Evolutionary conservation across 2,888 invertebrate species (phyloP).

Genomic region (Linyphia triangularis): DNA sequence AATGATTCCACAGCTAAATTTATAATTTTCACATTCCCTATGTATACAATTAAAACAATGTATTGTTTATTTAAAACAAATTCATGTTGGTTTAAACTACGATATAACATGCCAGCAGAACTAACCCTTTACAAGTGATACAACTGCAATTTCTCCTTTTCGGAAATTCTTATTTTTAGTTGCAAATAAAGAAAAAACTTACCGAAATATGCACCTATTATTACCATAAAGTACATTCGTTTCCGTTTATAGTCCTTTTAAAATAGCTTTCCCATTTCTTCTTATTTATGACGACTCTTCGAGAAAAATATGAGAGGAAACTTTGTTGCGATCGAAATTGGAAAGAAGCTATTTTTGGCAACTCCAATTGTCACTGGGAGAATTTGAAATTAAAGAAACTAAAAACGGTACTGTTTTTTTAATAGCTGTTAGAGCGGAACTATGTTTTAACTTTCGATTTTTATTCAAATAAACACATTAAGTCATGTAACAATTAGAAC

Average conservation of each 20-base stretch:
- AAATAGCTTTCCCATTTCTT: neutral
- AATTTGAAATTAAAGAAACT: neutral
- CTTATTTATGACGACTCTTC: neutral
- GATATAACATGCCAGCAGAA: no score
- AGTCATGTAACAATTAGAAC: conserved; percentile 7
- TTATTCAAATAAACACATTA: neutral
- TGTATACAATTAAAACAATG: no score
- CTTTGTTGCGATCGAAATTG: neutral
- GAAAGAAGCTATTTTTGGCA: neutral
- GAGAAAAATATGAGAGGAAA: neutral
- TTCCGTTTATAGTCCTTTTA: neutral
- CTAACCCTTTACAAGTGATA: no score
- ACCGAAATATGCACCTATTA: neutral
- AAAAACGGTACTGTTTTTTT: neutral
- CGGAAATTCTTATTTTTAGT: no score
- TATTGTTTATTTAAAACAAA: no score
- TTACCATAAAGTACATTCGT: neutral
- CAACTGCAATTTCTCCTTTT: no score
- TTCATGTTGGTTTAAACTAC: no score
- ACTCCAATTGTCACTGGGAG: neutral
- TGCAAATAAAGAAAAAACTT: no score
- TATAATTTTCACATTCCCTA: no score
- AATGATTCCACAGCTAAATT: no score
- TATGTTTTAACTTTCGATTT: neutral
- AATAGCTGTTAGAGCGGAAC: neutral